A percentile compares a stretch with the other conserved stretches of the same genome.
Evolutionary conservation across 2,797 vertebrate genomes (phyloP).

Genomic region (Zalophus californianus): DNA sequence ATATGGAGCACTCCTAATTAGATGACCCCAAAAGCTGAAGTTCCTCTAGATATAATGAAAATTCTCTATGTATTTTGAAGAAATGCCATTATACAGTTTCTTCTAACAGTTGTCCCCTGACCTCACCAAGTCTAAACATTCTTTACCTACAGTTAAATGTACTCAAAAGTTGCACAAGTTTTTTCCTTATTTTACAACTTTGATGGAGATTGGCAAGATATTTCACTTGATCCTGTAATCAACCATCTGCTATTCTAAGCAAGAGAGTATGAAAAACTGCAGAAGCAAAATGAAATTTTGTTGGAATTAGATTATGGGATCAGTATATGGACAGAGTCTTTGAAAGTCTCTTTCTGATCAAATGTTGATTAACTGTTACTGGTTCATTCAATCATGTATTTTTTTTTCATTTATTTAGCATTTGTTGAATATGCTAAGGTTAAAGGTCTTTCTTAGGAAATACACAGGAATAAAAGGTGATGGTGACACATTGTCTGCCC

Average conservation of each 20-base stretch:
- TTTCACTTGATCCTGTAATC: background rate
- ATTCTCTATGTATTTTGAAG: background rate
- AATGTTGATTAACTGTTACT: background rate
- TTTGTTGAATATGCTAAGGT: background rate
- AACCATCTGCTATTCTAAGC: background rate
- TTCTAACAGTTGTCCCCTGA: background rate
- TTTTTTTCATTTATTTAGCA: background rate
- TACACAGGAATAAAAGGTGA: background rate
- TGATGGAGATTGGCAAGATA: background rate
- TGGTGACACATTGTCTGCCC: background rate
- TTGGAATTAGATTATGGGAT: background rate
- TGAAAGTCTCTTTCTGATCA: background rate
- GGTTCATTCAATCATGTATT: background rate
- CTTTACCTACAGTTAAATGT: background rate
- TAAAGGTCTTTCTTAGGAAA: background rate
- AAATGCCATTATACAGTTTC: background rate
- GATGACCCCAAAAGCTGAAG: background rate
- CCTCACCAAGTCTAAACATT: rapidly evolving
- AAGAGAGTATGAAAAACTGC: background rate
- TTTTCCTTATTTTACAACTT: background rate
- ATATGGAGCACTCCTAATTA: background rate
- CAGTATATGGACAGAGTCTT: background rate
- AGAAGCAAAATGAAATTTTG: background rate
- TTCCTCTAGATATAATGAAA: background rate
- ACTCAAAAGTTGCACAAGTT: background rate